phyloP scores from a whole-genome alignment of 2,113 vertebrate genomes.

The Agelaius phoeniceus region DNA sequence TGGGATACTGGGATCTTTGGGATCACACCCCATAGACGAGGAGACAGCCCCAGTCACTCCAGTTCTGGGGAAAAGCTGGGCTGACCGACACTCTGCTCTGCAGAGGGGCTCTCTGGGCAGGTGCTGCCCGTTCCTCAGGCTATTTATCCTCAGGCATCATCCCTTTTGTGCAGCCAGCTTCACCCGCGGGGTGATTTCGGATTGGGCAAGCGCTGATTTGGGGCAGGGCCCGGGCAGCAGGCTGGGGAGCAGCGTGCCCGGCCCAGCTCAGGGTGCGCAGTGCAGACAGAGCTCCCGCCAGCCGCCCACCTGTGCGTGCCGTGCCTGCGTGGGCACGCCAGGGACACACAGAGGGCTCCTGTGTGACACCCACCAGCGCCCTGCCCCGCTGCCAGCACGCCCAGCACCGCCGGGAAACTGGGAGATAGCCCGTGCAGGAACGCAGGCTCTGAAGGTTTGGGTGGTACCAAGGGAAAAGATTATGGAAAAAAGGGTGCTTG shows the following conservation, averaged over 20 bases:
- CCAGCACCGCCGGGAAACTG: rapidly evolving
- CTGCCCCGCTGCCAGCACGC: neutral
- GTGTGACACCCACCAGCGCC: neutral
- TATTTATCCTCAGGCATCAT: neutral
- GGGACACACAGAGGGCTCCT: neutral
- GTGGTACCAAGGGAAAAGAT: neutral
- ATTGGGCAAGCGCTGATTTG: neutral
- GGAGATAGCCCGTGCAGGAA: rapidly evolving
- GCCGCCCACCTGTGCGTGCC: neutral
- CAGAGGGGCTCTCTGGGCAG: neutral
- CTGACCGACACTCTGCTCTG: neutral
- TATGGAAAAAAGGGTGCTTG: rapidly evolving
- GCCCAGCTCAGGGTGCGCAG: neutral
- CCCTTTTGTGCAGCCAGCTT: neutral
- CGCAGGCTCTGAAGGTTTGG: neutral
- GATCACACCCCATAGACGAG: neutral
- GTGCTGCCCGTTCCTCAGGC: neutral
- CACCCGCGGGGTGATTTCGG: neutral
- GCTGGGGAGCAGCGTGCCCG: neutral
- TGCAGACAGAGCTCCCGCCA: neutral
- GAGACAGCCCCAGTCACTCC: neutral
- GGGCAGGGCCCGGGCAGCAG: neutral
- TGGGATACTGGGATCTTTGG: neutral
- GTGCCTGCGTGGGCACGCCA: neutral
- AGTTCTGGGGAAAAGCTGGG: neutral